Conservation (phyloP, 1,140 invertebrate species). For the Zeugodacus cucurbitae region DNA sequence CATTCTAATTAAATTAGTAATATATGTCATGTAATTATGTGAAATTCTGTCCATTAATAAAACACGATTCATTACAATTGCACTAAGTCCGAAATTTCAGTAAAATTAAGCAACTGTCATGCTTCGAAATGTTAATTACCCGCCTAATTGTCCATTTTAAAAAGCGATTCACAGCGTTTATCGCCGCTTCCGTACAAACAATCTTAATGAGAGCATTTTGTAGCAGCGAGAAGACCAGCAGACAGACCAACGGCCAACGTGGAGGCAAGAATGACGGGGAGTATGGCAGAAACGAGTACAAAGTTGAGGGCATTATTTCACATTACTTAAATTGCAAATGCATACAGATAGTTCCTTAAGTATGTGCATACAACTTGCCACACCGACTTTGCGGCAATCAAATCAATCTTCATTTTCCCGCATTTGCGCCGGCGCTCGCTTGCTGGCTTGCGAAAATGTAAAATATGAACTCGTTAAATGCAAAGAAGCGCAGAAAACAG, state of each 20-base stretch:
- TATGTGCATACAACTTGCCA: not conserved
- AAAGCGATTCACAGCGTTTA: not conserved
- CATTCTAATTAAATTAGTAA: too few relatives aligned
- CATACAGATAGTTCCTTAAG: not conserved
- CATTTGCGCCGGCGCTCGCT: not conserved
- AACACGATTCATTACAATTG: not conserved
- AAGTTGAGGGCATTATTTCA: not conserved
- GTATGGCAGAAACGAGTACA: too few relatives aligned
- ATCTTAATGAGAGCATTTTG: slow-evolving; percentile 14
- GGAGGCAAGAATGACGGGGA: not conserved
- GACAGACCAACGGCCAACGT: not conserved
- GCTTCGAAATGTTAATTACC: not conserved
- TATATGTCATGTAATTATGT: too few relatives aligned
- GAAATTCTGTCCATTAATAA: too few relatives aligned
- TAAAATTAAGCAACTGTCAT: not conserved
- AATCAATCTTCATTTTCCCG: slow-evolving; percentile 17
- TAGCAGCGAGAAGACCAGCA: not conserved
- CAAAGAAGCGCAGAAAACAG: not conserved
- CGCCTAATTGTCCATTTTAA: slow-evolving; percentile 9
- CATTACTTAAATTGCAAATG: not conserved
- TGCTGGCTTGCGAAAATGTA: not conserved
- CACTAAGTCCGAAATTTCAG: not conserved
- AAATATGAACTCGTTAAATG: slow-evolving; percentile 16
- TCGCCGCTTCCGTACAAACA: not conserved
- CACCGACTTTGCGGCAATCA: not conserved